phyloP scores from a whole-genome alignment of 2,888 invertebrate species.

The Melanophora roralis region DNA sequence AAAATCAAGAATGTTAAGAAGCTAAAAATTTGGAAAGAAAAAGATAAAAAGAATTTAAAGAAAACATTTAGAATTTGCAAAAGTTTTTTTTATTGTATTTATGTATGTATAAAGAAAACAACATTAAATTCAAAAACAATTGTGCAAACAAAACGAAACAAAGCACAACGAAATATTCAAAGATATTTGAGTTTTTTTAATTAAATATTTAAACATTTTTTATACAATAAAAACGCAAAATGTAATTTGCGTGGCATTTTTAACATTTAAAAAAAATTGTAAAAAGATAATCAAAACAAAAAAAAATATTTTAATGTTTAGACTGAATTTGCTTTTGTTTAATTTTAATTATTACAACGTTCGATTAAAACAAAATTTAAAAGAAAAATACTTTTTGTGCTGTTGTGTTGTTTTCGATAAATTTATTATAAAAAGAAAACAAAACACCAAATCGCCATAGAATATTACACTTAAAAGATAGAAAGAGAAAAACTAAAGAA shows the following conservation, averaged over 20 bases:
- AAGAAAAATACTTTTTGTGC: conserved; percentile 59
- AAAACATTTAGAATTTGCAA: conserved; percentile 49
- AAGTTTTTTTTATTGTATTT: conserved; percentile 10
- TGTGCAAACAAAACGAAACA: conserved; percentile 67
- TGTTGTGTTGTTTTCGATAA: conserved; percentile 45
- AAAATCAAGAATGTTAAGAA: conserved; percentile 25
- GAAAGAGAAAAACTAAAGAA: conserved; percentile 29
- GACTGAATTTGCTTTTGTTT: conserved; percentile 61
- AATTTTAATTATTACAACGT: conserved; percentile 41
- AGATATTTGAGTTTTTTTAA: conserved; percentile 15
- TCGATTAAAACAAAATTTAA: not conserved
- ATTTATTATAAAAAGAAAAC: conserved; percentile 26
- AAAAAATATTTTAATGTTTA: conserved; percentile 62
- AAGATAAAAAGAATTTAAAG: conserved; percentile 44
- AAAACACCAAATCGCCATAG: conserved; percentile 49
- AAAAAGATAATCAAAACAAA: not conserved
- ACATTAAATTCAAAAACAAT: too few relatives aligned
- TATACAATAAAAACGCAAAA: conserved; percentile 20
- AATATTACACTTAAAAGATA: conserved; percentile 1
- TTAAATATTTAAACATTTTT: not conserved
- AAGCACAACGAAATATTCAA: conserved; percentile 18
- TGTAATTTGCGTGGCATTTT: conserved; percentile 69
- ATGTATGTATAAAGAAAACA: too few relatives aligned
- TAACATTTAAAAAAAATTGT: conserved; percentile 67
- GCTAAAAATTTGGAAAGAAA: conserved; percentile 26